Evolutionary conservation across 2,888 invertebrate species (phyloP), one percentile per base, ranked within the genome.

Genomic region (Noctua janthe): DNA sequence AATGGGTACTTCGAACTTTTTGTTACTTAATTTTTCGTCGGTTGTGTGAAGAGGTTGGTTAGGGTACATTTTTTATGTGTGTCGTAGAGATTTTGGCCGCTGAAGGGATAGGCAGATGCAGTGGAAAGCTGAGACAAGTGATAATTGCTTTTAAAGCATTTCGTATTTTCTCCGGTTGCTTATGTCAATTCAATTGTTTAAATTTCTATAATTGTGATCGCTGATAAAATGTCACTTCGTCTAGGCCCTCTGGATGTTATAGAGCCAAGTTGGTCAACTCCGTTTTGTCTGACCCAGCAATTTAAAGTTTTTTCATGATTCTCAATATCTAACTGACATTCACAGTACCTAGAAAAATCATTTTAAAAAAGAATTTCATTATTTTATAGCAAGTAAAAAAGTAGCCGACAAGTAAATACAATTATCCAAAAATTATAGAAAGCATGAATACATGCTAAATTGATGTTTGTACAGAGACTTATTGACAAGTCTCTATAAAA

Each of bases 1-100:
- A 85, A 78, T 80, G 67, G 74, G 85, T 74, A 82, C 90, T 80
- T 83, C 67, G 84, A 87, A 84, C 82, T 83, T 85, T 86, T 86
- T 89, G 87, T 84, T 56, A 59, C 35, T 84, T 71, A 80, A 75
- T 77, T 74, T 81, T n/a, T 17, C 54, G 75, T 51, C 29, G 23
- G 47, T 56, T 74, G 3, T 82, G 59, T 75, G 7, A 72, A 29
- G 15, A 56, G 39, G 62, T 51, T 54, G 20, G 62, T 62, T 62
- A 62, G 5, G 29, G 51, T 62, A n/a, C 29, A 6, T n/a, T 15
- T 59, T 75, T 47, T 73, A 23, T 64, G 10, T 35, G 35, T 64
- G 17, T 0, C 17, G 17, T 29, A 35, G 10, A 39, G 51, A 13
- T 35, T 20, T 8, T 35, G 20, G 35, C 35, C 3, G 35, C 17